A percentile compares a stretch with the other conserved stretches of the same genome.
These are phyloP conservation scores for Tachina lurida DNA, from an alignment of 2,888 invertebrate species.

Conservation along the genomic window DNA sequence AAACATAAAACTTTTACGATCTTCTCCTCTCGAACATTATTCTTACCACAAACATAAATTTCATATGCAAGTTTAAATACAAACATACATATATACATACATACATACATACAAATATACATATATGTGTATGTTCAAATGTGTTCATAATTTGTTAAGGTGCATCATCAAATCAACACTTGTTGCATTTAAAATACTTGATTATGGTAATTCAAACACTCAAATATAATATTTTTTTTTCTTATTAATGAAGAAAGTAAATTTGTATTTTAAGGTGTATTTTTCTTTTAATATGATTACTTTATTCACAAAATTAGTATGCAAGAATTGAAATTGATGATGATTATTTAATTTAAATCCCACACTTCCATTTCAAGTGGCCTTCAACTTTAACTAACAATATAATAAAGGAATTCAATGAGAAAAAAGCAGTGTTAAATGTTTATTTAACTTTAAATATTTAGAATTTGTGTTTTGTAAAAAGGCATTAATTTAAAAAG, in stretches of 20 bases:
- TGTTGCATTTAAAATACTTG: slow-evolving; percentile 53
- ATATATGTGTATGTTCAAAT: background rate
- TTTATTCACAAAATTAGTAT: slow-evolving; percentile 46
- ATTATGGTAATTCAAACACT: slow-evolving; percentile 40
- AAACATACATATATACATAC: background rate
- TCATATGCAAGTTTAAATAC: background rate
- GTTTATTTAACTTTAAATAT: background rate
- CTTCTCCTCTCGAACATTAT: background rate
- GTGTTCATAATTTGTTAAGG: slow-evolving; percentile 37
- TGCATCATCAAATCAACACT: slow-evolving; percentile 53
- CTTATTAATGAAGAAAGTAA: background rate
- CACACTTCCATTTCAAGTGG: slow-evolving; percentile 24
- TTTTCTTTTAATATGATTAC: background rate
- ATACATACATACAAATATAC: background rate
- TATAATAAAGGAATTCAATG: background rate
- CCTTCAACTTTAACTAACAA: slow-evolving; percentile 33
- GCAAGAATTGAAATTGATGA: background rate
- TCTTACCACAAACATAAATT: background rate
- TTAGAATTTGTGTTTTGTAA: background rate
- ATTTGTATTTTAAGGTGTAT: background rate
- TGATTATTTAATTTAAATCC: background rate
- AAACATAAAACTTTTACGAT: background rate
- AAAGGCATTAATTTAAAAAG: no score
- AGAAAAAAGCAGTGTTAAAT: background rate
- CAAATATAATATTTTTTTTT: slow-evolving; percentile 1